Percentiles rank a stretch among this genome's conserved stretches.
Conservation (phyloP, 2,888 invertebrate species). For the Melinaea marsaeus region DNA sequence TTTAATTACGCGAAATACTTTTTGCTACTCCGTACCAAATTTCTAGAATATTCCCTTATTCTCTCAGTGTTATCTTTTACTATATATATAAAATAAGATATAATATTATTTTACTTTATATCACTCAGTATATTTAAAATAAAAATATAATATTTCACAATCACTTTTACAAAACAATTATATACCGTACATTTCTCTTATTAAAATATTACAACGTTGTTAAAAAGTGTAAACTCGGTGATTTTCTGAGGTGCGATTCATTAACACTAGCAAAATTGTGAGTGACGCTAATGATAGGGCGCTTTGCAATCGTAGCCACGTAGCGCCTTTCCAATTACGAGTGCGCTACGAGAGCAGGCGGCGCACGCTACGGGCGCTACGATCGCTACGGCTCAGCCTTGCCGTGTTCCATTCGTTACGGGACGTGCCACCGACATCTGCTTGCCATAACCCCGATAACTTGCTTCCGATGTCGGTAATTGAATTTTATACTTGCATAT, state of each 20-base stretch:
- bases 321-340: conserved; percentile 69
- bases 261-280: conserved; percentile 52
- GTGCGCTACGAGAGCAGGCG: conserved; percentile 37
- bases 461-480: conserved; percentile 46
- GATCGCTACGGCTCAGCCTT: conserved; percentile 44
- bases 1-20: conserved; percentile 70
- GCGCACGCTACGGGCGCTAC: conserved; percentile 14
- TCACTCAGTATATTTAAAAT: too few relatives aligned
- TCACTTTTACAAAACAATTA: too few relatives aligned
- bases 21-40: conserved; percentile 33
- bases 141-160: too few relatives aligned
- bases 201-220: conserved; percentile 8
- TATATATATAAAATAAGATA: too few relatives aligned
- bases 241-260: conserved; percentile 26
- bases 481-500: conserved; percentile 15
- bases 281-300: conserved; percentile 75
- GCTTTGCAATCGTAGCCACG: conserved; percentile 55
- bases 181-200: neutral
- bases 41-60: neutral
- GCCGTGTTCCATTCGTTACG: conserved; percentile 70
- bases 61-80: neutral
- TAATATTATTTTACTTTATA: too few relatives aligned
- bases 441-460: conserved; percentile 54
- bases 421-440: conserved; percentile 69
- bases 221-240: conserved; percentile 15